Percentiles rank a stretch among this genome's conserved stretches.
Conservation (phyloP, 2,797 vertebrate species). For the Falco columbarius region DNA sequence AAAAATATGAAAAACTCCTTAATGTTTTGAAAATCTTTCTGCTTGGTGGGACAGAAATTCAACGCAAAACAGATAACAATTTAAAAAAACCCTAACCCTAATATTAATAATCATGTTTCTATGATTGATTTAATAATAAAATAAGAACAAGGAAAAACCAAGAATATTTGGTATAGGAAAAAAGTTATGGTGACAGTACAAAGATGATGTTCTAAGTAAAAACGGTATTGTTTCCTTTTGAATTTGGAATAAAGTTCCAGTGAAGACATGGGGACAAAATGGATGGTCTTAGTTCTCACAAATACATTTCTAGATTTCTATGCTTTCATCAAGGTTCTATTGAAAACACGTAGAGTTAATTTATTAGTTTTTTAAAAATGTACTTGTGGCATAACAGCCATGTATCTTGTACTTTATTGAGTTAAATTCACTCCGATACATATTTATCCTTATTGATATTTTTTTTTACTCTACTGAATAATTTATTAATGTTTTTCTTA, state of each 20-base stretch:
- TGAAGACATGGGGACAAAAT: background rate
- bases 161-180: background rate
- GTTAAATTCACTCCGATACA: background rate
- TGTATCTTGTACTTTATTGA: background rate
- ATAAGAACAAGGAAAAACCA: background rate
- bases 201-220: background rate
- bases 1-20: background rate
- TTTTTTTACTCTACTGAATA: background rate
- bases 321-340: background rate
- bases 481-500: background rate
- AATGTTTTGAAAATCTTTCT: background rate
- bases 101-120: background rate
- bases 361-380: too few relatives aligned
- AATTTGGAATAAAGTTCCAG: background rate
- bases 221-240: fast-evolving
- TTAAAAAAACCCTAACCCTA: background rate
- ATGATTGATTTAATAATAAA: background rate
- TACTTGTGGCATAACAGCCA: background rate
- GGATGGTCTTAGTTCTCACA: background rate
- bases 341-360: background rate
- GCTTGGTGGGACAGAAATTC: background rate
- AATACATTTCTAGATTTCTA: background rate
- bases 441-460: background rate
- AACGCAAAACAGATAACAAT: background rate
- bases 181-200: background rate